Conservation (phyloP, 2,888 invertebrate species). For the Heliconius hortense region DNA sequence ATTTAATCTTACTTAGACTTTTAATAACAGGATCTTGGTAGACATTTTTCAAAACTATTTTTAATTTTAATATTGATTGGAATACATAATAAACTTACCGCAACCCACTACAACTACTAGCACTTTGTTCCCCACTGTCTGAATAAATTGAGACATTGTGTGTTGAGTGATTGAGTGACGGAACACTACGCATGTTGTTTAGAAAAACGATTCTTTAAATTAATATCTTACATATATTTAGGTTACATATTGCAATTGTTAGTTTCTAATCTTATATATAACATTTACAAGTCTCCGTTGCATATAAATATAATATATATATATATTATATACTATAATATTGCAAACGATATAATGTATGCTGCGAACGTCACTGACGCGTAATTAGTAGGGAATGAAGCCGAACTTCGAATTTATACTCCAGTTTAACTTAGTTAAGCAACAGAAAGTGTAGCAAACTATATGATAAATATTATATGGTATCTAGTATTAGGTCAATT, state of each 20-base stretch:
- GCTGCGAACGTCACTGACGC: conserved; percentile 9
- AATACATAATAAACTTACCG: neutral
- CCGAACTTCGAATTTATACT: conserved; percentile 2
- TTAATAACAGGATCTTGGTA: neutral
- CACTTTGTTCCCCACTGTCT: no score
- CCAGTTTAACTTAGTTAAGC: neutral
- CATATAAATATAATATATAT: no score
- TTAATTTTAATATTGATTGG: neutral
- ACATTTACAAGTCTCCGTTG: neutral
- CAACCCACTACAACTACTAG: no score
- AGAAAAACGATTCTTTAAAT: no score
- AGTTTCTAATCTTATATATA: neutral
- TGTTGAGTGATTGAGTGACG: no score
- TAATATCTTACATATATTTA: no score
- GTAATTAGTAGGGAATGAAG: conserved; percentile 9
- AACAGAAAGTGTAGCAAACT: neutral
- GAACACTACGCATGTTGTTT: no score
- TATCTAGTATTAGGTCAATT: neutral
- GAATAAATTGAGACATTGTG: no score
- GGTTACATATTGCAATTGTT: neutral
- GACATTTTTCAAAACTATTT: neutral
- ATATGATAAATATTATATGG: neutral
- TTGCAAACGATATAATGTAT: conserved; percentile 11
- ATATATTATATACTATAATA: no score
- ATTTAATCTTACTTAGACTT: neutral